Percentiles rank a stretch among this genome's conserved stretches.
Evolutionary conservation across 1,140 invertebrate genomes (phyloP).

Genomic region (Mylabris phalerata): DNA sequence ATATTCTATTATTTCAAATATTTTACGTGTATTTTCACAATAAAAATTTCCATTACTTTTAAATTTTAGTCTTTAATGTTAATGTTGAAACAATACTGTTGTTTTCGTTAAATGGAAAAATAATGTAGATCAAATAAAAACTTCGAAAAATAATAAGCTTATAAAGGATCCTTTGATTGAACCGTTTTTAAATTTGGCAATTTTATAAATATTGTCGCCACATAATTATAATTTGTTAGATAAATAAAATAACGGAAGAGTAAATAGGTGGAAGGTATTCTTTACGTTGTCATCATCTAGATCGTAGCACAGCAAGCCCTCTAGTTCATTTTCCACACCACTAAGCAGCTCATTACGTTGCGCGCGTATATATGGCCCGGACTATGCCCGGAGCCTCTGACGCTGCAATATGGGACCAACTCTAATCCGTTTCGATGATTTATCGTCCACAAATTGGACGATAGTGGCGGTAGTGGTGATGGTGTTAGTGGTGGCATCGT

Average conservation of each 20-base stretch:
- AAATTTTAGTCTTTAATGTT: too few relatives aligned
- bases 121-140: too few relatives aligned
- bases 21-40: too few relatives aligned
- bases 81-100: too few relatives aligned
- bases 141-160: too few relatives aligned
- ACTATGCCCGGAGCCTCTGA: constrained; percentile 12
- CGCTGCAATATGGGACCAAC: constrained; percentile 18
- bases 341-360: constrained; percentile 29
- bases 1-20: too few relatives aligned
- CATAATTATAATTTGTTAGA: constrained; percentile 23
- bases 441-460: constrained; percentile 18
- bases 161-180: too few relatives aligned
- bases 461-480: not conserved
- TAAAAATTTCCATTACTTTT: too few relatives aligned
- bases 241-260: constrained; percentile 21
- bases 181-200: not conserved
- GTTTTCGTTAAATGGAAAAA: too few relatives aligned
- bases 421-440: constrained; percentile 18
- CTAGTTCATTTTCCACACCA: constrained; percentile 32
- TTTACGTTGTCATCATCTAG: not conserved
- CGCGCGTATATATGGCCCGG: not conserved
- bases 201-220: constrained; percentile 1
- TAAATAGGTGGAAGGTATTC: constrained; percentile 9
- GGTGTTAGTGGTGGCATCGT: not conserved
- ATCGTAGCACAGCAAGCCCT: constrained; percentile 17